Evolutionary conservation across 2,113 vertebrate genomes (phyloP), one percentile per base, ranked within the genome.

Genomic region (Chaenogobius annularis): DNA sequence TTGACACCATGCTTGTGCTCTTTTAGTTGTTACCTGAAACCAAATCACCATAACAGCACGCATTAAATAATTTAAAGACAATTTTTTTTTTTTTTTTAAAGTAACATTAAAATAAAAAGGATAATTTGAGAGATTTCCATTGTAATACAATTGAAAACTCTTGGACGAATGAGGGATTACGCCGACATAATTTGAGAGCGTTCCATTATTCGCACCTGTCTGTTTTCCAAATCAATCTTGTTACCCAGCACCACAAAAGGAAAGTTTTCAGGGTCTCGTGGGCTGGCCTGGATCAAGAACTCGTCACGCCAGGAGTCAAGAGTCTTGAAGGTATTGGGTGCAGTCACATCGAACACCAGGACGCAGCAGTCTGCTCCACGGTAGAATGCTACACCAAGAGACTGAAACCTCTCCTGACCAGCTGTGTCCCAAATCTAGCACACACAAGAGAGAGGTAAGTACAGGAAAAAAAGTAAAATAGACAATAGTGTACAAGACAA

Each of bases 201-300:
- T 54, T 2, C n/a, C 19, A 10, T 10, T n/a, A 10, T 9, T n/a
- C 74, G 7, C 37, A 89, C 90, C 89, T 92, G 90, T 91, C 96
- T 95, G 92, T 97, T 98, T 92, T 98, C 96, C 86, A 98, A 90
- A 88, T 98, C 96, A 26, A 98, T 97, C 94, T 98, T 98, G 89
- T 98, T 98, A 78, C 96, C 96, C 88, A 98, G 84, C 70, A 97
- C 95, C 81, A 97, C 95, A 66, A 98, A 98, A 72, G 96, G 96
- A 84, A 98, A 98, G 80, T 97, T 98, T 86, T 97, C 96, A 0
- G 96, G 96, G 86, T 98, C 96, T 66, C 96, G 93, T 54, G 96
- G 96, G 83, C 96, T 97, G 80, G 96, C 96, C 88, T 98, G 96
- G 88, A 98, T 98, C 87, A 98, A 93, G 88, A 98, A 98, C 80